Base-by-base conservation (phyloP, 2,797 vertebrate genomes). In the Tauraco hartlaubi region DNA sequence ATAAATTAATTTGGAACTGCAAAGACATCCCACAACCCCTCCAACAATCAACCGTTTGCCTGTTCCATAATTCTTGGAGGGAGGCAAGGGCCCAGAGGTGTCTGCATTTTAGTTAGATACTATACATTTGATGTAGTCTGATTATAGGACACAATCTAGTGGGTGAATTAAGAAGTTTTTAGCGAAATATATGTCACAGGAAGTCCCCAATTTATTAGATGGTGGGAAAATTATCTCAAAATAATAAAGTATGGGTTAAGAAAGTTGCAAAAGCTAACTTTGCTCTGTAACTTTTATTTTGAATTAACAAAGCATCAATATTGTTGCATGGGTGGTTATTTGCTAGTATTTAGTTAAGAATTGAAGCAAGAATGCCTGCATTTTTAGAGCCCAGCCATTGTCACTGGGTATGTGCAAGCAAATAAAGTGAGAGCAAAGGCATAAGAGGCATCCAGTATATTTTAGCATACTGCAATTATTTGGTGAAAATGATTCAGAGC, bases 1-100 rank as follows among this genome's bases (percentile, higher is more conserved):
- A 22, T 33, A 71, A 69, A 74, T 26, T 8, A 54, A 61, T 85
- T 82, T 69, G 52, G 28, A 77, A 48, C 21, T 33, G 11, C 9
- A 89, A 61, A 69, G 1, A 5, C 3, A 15, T 16, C 7, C 23
- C 14, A 18, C 6, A 63, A 4, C 33, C 3, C 3, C 9, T 16
- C 3, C 7, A 62, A 17, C 10, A 37, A 52, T 49, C 16, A 54
- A 66, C 43, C 48, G 2, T 61, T 72, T 23, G 4, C 11, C 16
- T 72, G 9, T 54, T 73, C 39, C 28, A 6, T 69, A 61, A 51
- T 62, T 28, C 1, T 18, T 21, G 10, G 7, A 2, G 14, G 4
- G 3, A 13, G 21, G 5, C 18, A 86, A 58, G 13, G n/a, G 8
- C 2, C 7, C 13, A n/a, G 15, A 6, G 0, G 0, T 61, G 12